Conservation (phyloP, 2,113 vertebrate genomes). For the Tiliqua scincoides region DNA sequence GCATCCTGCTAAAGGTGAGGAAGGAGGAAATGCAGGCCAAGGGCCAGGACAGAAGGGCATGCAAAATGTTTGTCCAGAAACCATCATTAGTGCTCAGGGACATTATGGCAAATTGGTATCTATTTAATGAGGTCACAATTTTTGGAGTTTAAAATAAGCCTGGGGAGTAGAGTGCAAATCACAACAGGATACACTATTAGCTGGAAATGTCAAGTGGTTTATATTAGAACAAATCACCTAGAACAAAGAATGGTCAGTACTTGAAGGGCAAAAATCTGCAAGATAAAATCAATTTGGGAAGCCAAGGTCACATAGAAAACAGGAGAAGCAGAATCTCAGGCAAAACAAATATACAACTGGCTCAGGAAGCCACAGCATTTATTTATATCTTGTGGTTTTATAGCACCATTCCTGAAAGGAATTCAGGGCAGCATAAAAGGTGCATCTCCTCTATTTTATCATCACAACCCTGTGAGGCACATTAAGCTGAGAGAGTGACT, state of each 20-base stretch:
- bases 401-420: too few species aligned
- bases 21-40: not conserved
- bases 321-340: not conserved
- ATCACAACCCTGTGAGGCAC: too few species aligned
- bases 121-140: not conserved
- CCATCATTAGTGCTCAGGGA: not conserved
- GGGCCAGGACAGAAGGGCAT: not conserved
- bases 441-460: too few species aligned
- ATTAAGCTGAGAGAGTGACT: too few species aligned
- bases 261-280: not conserved
- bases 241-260: not conserved
- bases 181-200: not conserved
- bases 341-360: not conserved
- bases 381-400: too few species aligned
- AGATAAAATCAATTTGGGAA: not conserved
- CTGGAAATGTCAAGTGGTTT: not conserved
- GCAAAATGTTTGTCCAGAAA: not conserved
- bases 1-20: not conserved
- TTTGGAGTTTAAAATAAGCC: not conserved
- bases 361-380: not conserved
- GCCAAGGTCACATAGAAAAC: too few species aligned
- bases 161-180: not conserved
- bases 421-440: too few species aligned
- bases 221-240: not conserved
- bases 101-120: not conserved